These are phyloP conservation scores for Microcebus griseorufus DNA, from an alignment of 2,113 vertebrate species.

Conservation along the genomic window DNA sequence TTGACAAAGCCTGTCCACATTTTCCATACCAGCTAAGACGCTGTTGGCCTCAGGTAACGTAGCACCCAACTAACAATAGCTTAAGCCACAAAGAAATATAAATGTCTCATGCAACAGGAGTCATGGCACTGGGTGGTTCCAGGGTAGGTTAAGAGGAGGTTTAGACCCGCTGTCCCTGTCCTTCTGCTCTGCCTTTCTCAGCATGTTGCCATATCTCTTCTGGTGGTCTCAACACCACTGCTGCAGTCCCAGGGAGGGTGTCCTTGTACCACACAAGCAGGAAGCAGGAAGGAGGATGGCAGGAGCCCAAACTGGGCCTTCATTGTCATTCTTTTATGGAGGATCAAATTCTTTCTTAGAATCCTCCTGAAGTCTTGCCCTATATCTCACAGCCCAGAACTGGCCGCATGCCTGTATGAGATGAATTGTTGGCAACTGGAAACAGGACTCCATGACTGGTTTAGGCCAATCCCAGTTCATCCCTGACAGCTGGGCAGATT, in stretches of 20 bases:
- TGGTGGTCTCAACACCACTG: not conserved
- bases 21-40: not conserved
- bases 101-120: not conserved
- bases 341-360: not conserved
- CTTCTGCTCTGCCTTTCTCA: not conserved
- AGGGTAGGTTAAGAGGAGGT: not conserved
- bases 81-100: not conserved
- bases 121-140: not conserved
- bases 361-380: too few relatives aligned
- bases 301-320: not conserved
- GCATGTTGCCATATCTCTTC: not conserved
- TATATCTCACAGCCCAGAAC: not conserved
- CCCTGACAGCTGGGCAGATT: not conserved
- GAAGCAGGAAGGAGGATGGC: not conserved
- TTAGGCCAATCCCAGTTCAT: not conserved
- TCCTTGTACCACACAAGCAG: not conserved
- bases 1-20: not conserved
- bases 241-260: not conserved
- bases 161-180: not conserved
- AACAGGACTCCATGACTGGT: not conserved
- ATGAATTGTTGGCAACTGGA: not conserved
- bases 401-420: not conserved
- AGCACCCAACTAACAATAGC: not conserved
- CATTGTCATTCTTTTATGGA: not conserved
- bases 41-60: not conserved